These are phyloP conservation scores for Antheraea mylitta DNA, from an alignment of 1,140 invertebrate genomes.

Conservation along the genomic window DNA sequence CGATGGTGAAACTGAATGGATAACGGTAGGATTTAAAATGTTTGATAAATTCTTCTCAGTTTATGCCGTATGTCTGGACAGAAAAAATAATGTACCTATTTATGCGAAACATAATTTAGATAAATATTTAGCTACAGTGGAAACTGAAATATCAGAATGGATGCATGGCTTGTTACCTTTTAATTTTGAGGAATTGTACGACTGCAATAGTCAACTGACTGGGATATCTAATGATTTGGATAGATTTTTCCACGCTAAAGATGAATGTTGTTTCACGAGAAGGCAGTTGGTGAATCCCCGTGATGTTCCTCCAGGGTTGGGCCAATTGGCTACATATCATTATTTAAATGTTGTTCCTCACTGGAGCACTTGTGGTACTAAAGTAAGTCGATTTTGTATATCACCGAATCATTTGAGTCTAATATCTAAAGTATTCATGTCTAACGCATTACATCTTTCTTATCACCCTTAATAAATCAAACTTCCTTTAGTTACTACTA, in stretches of 20 bases:
- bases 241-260: conserved; percentile 26
- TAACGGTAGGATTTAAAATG: conserved; percentile 44
- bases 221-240: conserved; percentile 32
- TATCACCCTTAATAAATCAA: no score
- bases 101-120: conserved; percentile 43
- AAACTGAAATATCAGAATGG: conserved; percentile 26
- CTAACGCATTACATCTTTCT: no score
- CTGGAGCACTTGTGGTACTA: conserved; percentile 55
- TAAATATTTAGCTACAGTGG: conserved; percentile 12
- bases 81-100: conserved; percentile 35
- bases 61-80: conserved; percentile 56
- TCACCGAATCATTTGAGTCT: no score
- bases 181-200: conserved; percentile 47
- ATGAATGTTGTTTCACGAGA: conserved; percentile 52
- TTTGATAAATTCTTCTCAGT: conserved; percentile 33
- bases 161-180: conserved; percentile 22
- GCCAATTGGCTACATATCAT: conserved; percentile 42
- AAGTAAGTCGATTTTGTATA: conserved; percentile 27
- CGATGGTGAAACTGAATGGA: conserved; percentile 25
- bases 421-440: no score
- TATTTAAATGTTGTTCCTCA: conserved; percentile 60
- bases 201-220: conserved; percentile 42
- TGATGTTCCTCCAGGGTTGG: conserved; percentile 48
- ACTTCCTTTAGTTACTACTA: no score
- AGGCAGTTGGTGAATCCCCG: conserved; percentile 50